These are phyloP conservation scores for Potamarius usumacintae DNA, from an alignment of 2,113 vertebrate species.

Conservation along the genomic window DNA sequence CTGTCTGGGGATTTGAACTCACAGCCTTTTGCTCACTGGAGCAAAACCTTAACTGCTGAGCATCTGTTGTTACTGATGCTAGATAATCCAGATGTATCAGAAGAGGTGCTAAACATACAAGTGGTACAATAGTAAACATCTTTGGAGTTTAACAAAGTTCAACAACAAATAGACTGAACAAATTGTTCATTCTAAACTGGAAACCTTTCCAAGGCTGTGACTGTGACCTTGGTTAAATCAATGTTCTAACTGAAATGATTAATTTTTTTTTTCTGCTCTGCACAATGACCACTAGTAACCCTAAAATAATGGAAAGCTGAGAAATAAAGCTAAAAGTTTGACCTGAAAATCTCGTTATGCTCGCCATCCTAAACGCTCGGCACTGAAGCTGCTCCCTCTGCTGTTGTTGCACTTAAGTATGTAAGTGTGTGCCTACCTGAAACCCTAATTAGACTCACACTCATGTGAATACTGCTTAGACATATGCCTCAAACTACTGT, in stretches of 20 bases:
- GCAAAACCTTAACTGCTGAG: background rate
- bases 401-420: constrained; percentile 28
- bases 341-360: background rate
- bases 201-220: background rate
- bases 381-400: constrained; percentile 15
- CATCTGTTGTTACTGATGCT: background rate
- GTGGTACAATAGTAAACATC: background rate
- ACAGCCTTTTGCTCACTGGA: background rate
- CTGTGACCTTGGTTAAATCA: background rate
- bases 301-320: background rate
- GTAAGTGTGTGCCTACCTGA: constrained; percentile 16
- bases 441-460: constrained; percentile 38
- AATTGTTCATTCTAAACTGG: background rate
- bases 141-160: background rate
- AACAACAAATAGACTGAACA: background rate
- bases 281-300: background rate
- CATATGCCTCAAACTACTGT: constrained; percentile 26
- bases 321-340: constrained; percentile 8
- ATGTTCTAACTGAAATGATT: constrained; percentile 5
- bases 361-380: background rate
- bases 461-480: constrained; percentile 19
- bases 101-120: background rate
- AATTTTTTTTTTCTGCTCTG: constrained; percentile 2
- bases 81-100: background rate
- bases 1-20: background rate